phyloP scores from a whole-genome alignment of 2,888 invertebrate species.

The Troglohyphantes excavatus region DNA sequence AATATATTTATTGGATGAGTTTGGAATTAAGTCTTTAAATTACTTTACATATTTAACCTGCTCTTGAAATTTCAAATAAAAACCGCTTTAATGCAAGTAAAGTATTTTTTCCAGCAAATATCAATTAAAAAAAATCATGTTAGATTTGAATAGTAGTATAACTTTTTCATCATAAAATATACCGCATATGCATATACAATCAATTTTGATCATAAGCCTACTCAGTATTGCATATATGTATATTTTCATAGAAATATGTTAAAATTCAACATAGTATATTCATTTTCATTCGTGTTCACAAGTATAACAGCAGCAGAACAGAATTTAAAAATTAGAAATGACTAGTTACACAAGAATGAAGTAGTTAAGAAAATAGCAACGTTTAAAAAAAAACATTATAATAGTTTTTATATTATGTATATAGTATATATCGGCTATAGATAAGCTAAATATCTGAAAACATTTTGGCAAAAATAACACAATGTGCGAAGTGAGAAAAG shows the following conservation, averaged over 20 bases:
- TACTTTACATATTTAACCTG: slow-evolving; percentile 76
- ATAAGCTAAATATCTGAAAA: slow-evolving; percentile 69
- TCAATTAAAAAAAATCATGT: slow-evolving; percentile 11
- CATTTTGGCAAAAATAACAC: slow-evolving; percentile 72
- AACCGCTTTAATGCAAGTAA: background rate
- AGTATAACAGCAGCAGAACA: slow-evolving; percentile 71
- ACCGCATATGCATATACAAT: slow-evolving; percentile 67
- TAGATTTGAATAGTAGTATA: slow-evolving; percentile 25
- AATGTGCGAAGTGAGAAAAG: slow-evolving; percentile 69
- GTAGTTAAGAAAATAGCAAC: slow-evolving; percentile 66
- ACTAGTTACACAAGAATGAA: slow-evolving; percentile 52
- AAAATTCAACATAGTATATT: slow-evolving; percentile 78
- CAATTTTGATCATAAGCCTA: slow-evolving; percentile 76
- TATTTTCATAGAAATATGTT: slow-evolving; percentile 76
- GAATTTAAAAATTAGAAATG: slow-evolving; percentile 45
- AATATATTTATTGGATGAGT: too few relatives aligned
- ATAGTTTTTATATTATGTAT: slow-evolving; percentile 55
- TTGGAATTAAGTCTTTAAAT: background rate
- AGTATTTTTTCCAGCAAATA: background rate
- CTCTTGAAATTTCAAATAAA: slow-evolving; percentile 60
- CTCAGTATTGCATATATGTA: slow-evolving; percentile 74
- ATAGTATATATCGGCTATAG: slow-evolving; percentile 69
- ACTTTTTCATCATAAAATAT: slow-evolving; percentile 72
- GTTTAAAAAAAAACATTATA: slow-evolving; percentile 48
- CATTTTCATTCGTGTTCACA: slow-evolving; percentile 67